These are phyloP conservation scores for Arbacia lixula DNA, from an alignment of 53 echinoderm and acorn worm genomes.

Conservation along the genomic window DNA sequence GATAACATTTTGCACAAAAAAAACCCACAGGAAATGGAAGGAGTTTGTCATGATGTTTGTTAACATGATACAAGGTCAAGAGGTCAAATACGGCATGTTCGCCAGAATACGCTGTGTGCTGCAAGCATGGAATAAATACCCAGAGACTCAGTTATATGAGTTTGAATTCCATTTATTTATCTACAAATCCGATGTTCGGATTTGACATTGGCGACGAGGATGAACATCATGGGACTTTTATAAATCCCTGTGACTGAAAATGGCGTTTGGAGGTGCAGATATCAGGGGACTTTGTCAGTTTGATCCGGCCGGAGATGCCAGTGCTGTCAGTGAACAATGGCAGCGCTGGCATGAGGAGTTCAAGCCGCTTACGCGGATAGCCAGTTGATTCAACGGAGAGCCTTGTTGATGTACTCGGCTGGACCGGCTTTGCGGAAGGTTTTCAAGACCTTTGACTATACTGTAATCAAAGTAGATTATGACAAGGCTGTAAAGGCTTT, in stretches of 20 bases:
- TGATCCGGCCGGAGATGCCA: slow-evolving; percentile 9
- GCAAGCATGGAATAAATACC: too few species aligned
- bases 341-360: slow-evolving; percentile 15
- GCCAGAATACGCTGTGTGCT: too few species aligned
- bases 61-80: too few species aligned
- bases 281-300: neutral
- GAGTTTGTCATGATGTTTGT: too few species aligned
- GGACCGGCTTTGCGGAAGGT: neutral
- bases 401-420: slow-evolving; percentile 9
- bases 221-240: neutral
- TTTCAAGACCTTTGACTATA: too few species aligned
- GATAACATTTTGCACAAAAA: too few species aligned
- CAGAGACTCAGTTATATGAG: too few species aligned
- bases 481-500: too few species aligned
- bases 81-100: too few species aligned
- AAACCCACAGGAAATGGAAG: too few species aligned
- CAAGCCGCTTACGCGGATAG: slow-evolving; percentile 21
- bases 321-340: slow-evolving; percentile 16
- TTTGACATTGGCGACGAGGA: slow-evolving; percentile 41
- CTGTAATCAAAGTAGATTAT: too few species aligned
- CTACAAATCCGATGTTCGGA: neutral
- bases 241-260: neutral
- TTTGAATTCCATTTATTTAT: too few species aligned
- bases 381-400: neutral
- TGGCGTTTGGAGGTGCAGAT: neutral